phyloP scores from a whole-genome alignment of 2,113 vertebrate genomes.

The Daubentonia madagascariensis region DNA sequence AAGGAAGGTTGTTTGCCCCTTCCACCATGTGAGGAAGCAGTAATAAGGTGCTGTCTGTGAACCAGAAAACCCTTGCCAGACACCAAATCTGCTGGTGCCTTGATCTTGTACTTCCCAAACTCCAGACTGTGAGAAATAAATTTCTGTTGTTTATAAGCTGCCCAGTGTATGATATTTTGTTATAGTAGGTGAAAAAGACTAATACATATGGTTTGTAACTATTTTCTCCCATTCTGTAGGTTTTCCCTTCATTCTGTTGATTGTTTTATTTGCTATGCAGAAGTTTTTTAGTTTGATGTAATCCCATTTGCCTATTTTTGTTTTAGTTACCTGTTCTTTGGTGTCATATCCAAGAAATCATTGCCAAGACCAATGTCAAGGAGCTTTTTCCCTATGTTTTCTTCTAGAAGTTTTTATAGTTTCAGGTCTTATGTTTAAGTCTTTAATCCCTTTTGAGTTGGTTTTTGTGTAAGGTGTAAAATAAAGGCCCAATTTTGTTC shows the following conservation, averaged over 20 bases:
- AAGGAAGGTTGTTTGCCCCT: not conserved
- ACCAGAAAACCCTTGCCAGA: not conserved
- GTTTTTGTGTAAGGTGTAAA: not conserved
- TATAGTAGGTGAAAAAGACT: not conserved
- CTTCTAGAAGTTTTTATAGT: not conserved
- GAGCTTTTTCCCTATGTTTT: not conserved
- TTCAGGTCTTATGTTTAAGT: not conserved
- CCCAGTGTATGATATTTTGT: too few species aligned
- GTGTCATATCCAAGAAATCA: not conserved
- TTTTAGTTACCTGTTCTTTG: not conserved
- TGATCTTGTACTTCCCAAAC: not conserved
- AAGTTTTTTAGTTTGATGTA: not conserved
- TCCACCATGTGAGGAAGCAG: not conserved
- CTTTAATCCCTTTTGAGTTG: not conserved
- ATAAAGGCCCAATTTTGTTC: not conserved
- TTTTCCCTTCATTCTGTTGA: not conserved
- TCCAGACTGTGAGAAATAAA: not conserved
- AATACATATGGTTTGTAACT: not conserved
- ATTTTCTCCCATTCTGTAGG: not conserved
- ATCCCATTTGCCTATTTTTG: not conserved
- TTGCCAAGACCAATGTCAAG: not conserved
- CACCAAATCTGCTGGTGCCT: too few species aligned
- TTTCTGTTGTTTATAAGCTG: not conserved
- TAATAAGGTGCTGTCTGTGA: not conserved
- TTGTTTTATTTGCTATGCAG: not conserved